Evolutionary conservation across 1,140 invertebrate genomes (phyloP).

Genomic region (Hylyphantes graminicola): DNA sequence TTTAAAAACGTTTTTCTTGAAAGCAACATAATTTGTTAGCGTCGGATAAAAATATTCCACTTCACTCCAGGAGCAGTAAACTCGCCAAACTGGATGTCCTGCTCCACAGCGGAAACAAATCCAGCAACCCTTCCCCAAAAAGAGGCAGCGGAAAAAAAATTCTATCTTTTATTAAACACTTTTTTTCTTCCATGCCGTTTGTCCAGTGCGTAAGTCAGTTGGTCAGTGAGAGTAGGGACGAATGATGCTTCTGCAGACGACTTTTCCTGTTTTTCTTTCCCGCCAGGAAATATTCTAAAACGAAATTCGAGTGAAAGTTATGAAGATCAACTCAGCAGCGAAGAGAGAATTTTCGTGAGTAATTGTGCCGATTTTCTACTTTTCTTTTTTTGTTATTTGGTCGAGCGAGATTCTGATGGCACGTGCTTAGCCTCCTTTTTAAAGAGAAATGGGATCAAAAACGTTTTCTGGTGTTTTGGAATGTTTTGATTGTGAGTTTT

Average conservation of each 20-base stretch:
- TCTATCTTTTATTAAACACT: background rate
- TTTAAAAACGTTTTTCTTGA: too few relatives aligned
- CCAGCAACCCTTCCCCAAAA: conserved; percentile 25
- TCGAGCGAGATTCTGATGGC: background rate
- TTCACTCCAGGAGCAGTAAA: background rate
- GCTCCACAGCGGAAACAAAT: background rate
- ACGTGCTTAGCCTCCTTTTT: conserved; percentile 31
- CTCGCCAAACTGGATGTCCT: background rate
- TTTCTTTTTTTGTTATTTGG: background rate
- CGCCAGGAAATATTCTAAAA: conserved; percentile 43
- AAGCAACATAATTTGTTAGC: too few relatives aligned
- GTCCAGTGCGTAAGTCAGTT: conserved; percentile 55
- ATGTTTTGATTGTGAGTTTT: too few relatives aligned
- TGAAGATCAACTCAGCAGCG: conserved; percentile 23
- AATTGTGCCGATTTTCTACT: too few relatives aligned
- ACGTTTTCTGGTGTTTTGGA: too few relatives aligned
- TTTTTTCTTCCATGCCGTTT: conserved; percentile 34
- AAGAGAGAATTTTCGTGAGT: background rate
- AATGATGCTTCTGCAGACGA: conserved; percentile 41
- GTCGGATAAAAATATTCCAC: too few relatives aligned
- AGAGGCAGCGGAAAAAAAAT: conserved; percentile 1
- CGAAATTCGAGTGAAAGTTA: conserved; percentile 19
- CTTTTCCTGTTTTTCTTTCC: conserved; percentile 39
- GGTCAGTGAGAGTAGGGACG: conserved; percentile 51
- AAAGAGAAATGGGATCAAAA: background rate